Base-by-base conservation (phyloP, 2,888 invertebrate genomes). In the Tetanocera ferruginea region DNA sequence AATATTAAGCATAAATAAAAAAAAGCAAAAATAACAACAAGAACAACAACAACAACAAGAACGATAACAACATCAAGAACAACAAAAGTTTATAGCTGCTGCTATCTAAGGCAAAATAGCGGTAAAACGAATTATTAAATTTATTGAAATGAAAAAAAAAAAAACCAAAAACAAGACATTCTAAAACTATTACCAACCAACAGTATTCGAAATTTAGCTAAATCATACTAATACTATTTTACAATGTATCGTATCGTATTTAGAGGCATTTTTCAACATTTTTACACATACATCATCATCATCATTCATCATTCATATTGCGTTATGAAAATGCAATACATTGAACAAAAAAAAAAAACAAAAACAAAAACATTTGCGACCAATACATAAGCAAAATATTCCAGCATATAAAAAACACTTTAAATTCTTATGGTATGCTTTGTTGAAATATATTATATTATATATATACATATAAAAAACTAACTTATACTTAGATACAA, bases 141-240 rank as follows among this genome's bases (percentile, higher is more conserved):
- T 78, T 75, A 77, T 57, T 49, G 37, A 51, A 37, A 76, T 34
- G 64, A 34, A 60, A 19, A 62, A 34, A 64, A 11, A 23, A 8
- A 3, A 19, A 55, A 5, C n/a, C 5, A 11, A 55, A 55, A 55
- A 55, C 17, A 55, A 55, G 23, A n/a, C 23, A 55, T 23, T 55
- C 55, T 55, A 71, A 11, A 11, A 77, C 67, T 75, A 79, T 69
- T 67, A 57, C 43, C 64, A 55, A 74, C 76, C 55, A 79, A 71
- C 70, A 72, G 72, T 72, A 72, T 72, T 72, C 37, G 19, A 57
- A 72, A 72, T 34, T 60, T 23, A 72, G 60, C 37, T 34, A 55
- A 57, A 34, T 17, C 23, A 25, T 23, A 55, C 55, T 28, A n/a
- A 28, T 14, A 60, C 43, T 43, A 43, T 43, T 43, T 43, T 43